Evolutionary conservation across 2,113 vertebrate species (phyloP).

Genomic region (Ailuropoda melanoleuca): DNA sequence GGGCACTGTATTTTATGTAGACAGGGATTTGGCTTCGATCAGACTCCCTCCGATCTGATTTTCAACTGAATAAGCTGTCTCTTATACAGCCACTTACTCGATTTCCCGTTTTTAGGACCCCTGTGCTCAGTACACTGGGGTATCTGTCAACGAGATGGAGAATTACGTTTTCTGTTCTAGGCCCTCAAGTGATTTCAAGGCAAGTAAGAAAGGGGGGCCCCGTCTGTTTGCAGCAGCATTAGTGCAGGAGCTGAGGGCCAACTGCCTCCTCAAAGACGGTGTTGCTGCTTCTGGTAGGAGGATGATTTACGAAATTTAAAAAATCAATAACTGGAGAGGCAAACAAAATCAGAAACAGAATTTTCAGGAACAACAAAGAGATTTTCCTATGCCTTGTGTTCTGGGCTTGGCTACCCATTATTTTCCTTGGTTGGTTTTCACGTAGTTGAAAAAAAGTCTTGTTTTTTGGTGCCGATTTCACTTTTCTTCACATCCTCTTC

Average conservation of each 20-base stretch:
- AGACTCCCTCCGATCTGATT: slow-evolving; percentile 11
- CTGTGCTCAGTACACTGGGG: background rate
- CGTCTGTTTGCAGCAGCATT: background rate
- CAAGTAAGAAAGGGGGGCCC: background rate
- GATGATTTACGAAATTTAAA: background rate
- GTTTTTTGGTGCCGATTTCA: background rate
- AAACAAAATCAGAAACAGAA: background rate
- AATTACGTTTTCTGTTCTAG: background rate
- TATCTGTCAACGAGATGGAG: background rate
- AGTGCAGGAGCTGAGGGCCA: background rate
- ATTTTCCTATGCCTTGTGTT: background rate
- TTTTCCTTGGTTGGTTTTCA: background rate
- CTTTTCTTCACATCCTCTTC: background rate
- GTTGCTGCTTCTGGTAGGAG: rapidly evolving
- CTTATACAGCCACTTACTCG: slow-evolving; percentile 23
- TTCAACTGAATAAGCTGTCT: background rate
- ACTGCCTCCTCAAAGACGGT: background rate
- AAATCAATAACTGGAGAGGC: background rate
- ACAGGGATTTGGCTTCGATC: slow-evolving; percentile 8
- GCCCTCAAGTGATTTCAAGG: background rate
- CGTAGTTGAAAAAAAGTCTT: background rate
- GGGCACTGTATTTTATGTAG: slow-evolving; percentile 44
- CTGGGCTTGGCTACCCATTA: background rate
- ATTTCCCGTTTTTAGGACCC: background rate
- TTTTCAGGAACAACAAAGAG: background rate